Evolutionary conservation across 2,797 vertebrate genomes (phyloP), one percentile per base, ranked within the genome.

Genomic region (Agapornis canus): DNA sequence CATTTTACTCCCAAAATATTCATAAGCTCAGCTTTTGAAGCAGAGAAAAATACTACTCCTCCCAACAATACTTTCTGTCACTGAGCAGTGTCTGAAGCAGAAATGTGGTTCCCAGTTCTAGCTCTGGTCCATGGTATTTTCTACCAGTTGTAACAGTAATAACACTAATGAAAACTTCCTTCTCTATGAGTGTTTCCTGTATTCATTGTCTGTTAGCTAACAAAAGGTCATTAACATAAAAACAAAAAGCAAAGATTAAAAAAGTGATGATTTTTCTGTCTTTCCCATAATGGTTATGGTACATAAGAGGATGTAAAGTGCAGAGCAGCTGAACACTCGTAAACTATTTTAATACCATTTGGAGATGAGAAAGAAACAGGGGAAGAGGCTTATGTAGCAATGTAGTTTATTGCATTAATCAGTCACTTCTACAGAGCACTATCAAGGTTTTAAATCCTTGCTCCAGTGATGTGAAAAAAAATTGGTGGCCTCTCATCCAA

Each of bases 291-390:
- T 1, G 7, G 39, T 93, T 93, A 89, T 61, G 45, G 57, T 60
- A 84, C 14, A 19, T 77, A 16, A 71, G 77, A 90, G 59, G 48
- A 77, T 64, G 56, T 90, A 89, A 95, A 87, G 48, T 91, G 70
- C 61, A 77, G 63, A 90, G 88, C 64, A 92, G 75, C 94, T 92
- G 88, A 95, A 82, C 56, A 21, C 63, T 75, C 90, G 31, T 93
- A 92, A 96, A 93, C 81, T 93, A 75, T 95, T 93, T 96, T 92
- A 94, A 89, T 91, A 69, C 21, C 49, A 52, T 57, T 90, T 81
- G 80, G 75, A 85, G 93, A 82, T 82, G 35, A 84, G 88, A 73
- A 79, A 92, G 88, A 64, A 79, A 11, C 25, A 87, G 45, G 60
- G 76, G 45, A 75, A 87, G 81, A 87, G 56, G 37, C 75, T 87